These are phyloP conservation scores for Cerceris rybyensis DNA, from an alignment of 2,888 invertebrate species.

Conservation along the genomic window DNA sequence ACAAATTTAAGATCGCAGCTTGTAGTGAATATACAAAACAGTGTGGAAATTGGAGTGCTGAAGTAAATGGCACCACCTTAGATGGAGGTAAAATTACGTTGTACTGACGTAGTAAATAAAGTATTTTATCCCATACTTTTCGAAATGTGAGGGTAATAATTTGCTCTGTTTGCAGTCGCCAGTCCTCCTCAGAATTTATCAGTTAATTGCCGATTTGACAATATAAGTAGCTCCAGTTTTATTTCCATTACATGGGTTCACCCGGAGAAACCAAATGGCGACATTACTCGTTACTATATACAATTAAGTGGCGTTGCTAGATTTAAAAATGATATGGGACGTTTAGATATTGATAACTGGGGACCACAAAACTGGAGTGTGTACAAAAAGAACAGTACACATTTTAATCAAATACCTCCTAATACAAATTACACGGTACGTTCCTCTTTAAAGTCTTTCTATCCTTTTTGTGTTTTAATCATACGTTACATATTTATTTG, in stretches of 20 bases:
- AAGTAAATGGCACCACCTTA: constrained; percentile 91
- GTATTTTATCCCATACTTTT: background rate
- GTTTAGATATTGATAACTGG: constrained; percentile 83
- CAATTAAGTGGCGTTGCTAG: constrained; percentile 83
- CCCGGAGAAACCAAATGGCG: constrained; percentile 89
- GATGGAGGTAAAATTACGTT: constrained; percentile 84
- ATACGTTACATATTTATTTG: no score
- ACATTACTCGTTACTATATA: constrained; percentile 90
- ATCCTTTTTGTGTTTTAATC: no score
- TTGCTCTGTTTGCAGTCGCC: constrained; percentile 83
- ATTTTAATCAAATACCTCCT: constrained; percentile 88
- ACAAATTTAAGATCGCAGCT: constrained; percentile 90
- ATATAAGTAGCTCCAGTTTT: constrained; percentile 84
- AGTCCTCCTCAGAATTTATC: constrained; percentile 88
- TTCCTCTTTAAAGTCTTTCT: background rate
- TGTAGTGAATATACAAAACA: constrained; percentile 90
- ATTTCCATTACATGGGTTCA: constrained; percentile 89
- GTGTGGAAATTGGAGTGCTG: constrained; percentile 91
- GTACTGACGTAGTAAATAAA: background rate
- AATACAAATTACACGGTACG: constrained; percentile 93
- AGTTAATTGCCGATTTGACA: constrained; percentile 87
- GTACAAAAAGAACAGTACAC: constrained; percentile 80
- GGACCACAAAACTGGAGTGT: constrained; percentile 85
- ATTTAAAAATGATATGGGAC: constrained; percentile 83
- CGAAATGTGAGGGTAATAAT: background rate